Percentiles rank a stretch among this genome's conserved stretches.
Evolutionary conservation across 2,797 vertebrate genomes (phyloP).

Genomic region (Ctenosaura bakeri): DNA sequence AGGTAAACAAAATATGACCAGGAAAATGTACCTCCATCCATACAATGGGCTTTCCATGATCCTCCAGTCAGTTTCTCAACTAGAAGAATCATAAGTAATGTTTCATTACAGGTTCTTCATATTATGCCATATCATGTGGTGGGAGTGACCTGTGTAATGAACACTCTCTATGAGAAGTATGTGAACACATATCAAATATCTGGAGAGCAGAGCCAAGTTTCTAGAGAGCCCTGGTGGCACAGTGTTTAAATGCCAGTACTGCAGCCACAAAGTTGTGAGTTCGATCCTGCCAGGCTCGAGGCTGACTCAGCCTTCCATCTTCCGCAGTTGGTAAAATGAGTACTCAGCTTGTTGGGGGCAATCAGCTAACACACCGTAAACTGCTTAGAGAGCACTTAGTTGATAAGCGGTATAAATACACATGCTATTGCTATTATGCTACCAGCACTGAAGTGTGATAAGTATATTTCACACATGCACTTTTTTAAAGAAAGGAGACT

Average conservation of each 20-base stretch:
- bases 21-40: not conserved
- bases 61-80: not conserved
- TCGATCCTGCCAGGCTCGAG: too few species aligned
- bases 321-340: too few species aligned
- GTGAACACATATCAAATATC: not conserved
- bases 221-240: too few species aligned
- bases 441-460: not conserved
- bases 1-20: not conserved
- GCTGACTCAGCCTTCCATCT: too few species aligned
- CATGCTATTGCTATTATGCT: not conserved
- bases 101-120: too few species aligned
- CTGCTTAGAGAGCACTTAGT: too few species aligned
- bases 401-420: too few species aligned
- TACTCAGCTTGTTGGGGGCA: too few species aligned
- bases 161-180: not conserved
- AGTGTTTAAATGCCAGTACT: too few species aligned
- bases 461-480: not conserved
- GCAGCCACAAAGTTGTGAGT: too few species aligned
- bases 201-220: not conserved
- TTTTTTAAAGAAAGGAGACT: not conserved
- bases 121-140: not conserved
- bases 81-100: not conserved
- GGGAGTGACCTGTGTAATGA: too few species aligned
- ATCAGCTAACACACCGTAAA: too few species aligned
- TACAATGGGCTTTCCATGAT: not conserved